A percentile compares a stretch with the other conserved stretches of the same genome.
Evolutionary conservation across 2,797 vertebrate genomes (phyloP).

Genomic region (Capromys pilorides): DNA sequence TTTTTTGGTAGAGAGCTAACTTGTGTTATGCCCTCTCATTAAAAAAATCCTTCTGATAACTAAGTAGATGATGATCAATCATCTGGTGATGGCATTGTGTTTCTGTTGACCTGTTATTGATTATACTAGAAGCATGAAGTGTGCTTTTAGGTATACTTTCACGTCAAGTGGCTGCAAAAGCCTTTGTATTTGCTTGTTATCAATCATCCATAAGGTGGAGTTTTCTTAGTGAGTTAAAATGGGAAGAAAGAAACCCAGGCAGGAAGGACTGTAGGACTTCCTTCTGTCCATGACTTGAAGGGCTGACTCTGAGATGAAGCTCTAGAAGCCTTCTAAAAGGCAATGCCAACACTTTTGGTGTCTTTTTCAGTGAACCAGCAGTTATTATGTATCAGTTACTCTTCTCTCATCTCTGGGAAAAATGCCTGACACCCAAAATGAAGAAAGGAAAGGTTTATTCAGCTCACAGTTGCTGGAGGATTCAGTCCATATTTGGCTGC

Average conservation of each 20-base stretch:
- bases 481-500: too few relatives aligned
- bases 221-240: not conserved
- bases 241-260: not conserved
- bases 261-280: not conserved
- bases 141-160: not conserved
- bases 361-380: not conserved
- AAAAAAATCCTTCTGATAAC: not conserved
- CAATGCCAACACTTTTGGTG: not conserved
- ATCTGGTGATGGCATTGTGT: not conserved
- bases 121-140: not conserved
- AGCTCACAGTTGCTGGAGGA: too few relatives aligned
- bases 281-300: not conserved
- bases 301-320: not conserved
- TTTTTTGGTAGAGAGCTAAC: not conserved
- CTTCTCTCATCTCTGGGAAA: too few relatives aligned
- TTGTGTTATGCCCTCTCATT: not conserved
- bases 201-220: not conserved
- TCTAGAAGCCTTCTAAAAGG: not conserved
- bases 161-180: not conserved
- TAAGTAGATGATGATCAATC: not conserved
- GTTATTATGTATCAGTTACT: not conserved
- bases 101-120: not conserved
- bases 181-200: not conserved
- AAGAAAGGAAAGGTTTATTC: too few relatives aligned
- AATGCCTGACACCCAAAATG: too few relatives aligned